A percentile compares a stretch with the other conserved stretches of the same genome.
These are phyloP conservation scores for Pegoplata infirma DNA, from an alignment of 2,888 invertebrate species.

Conservation along the genomic window DNA sequence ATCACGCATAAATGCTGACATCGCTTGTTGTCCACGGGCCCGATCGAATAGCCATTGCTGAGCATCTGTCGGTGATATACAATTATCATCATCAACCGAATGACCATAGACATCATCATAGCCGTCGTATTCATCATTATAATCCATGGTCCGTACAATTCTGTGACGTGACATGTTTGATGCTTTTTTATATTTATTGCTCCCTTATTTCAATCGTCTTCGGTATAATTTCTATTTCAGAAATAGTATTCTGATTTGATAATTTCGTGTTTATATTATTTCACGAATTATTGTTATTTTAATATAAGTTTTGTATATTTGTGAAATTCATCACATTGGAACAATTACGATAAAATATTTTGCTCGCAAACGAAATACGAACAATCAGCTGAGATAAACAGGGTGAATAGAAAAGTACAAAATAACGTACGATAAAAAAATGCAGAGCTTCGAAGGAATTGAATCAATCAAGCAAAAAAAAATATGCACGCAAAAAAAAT, in stretches of 20 bases:
- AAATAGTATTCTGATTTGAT: conserved; percentile 7
- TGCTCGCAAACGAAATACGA: background rate
- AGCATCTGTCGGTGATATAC: conserved; percentile 92
- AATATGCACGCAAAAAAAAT: too few relatives aligned
- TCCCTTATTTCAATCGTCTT: background rate
- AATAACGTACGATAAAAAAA: too few relatives aligned
- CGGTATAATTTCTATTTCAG: background rate
- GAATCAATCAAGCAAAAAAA: too few relatives aligned
- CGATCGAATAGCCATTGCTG: conserved; percentile 92
- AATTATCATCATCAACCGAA: conserved; percentile 95
- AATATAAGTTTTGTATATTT: conserved; percentile 22
- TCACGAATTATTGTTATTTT: conserved; percentile 21
- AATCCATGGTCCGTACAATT: conserved; percentile 90
- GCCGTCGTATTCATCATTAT: conserved; percentile 91
- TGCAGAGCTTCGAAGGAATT: too few relatives aligned
- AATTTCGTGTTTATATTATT: background rate
- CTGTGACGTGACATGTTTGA: conserved; percentile 91
- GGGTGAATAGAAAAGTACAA: too few relatives aligned
- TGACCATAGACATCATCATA: conserved; percentile 91
- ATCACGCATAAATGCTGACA: conserved; percentile 85
- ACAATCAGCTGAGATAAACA: too few relatives aligned
- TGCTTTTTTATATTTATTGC: conserved; percentile 23
- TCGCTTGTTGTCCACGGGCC: conserved; percentile 84
- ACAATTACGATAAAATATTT: conserved; percentile 36
- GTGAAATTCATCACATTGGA: conserved; percentile 55